Percentiles rank a stretch among this genome's conserved stretches.
phyloP scores from a whole-genome alignment of 2,113 vertebrate species.

The Solea solea region DNA sequence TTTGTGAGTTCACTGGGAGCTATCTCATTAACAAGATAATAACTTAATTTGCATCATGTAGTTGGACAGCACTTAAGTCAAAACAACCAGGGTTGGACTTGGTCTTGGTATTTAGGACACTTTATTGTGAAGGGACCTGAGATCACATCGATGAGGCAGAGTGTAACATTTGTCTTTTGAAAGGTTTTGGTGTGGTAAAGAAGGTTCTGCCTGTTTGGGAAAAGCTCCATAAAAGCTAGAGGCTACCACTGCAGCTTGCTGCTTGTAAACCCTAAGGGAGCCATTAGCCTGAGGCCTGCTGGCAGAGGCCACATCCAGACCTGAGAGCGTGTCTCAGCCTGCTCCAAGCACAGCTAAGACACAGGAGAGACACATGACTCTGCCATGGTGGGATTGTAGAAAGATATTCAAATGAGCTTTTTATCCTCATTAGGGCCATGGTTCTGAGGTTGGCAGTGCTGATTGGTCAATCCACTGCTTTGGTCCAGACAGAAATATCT shows the following conservation, averaged over 20 bases:
- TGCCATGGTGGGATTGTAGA: conserved; percentile 6
- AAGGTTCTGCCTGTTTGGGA: conserved; percentile 43
- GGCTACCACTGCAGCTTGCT: conserved; percentile 49
- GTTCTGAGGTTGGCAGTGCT: neutral
- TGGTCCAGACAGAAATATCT: neutral
- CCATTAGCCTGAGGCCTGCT: conserved; percentile 47
- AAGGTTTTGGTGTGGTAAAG: conserved; percentile 20
- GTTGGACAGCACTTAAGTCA: no score
- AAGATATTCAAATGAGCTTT: neutral
- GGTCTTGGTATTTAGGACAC: no score
- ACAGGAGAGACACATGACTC: neutral
- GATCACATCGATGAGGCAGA: conserved; percentile 1
- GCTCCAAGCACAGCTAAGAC: conserved; percentile 23
- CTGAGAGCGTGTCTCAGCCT: conserved; percentile 47
- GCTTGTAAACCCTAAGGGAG: conserved; percentile 57
- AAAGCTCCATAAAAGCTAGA: conserved; percentile 51
- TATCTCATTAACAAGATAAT: no score
- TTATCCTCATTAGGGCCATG: no score
- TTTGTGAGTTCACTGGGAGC: no score
- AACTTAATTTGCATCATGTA: no score
- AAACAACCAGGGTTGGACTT: no score
- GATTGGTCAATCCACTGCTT: neutral
- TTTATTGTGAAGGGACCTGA: neutral
- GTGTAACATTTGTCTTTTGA: conserved; percentile 6
- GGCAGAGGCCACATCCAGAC: conserved; percentile 46